Conservation (phyloP, 2,888 invertebrate genomes). For the Anoplius nigerrimus region DNA sequence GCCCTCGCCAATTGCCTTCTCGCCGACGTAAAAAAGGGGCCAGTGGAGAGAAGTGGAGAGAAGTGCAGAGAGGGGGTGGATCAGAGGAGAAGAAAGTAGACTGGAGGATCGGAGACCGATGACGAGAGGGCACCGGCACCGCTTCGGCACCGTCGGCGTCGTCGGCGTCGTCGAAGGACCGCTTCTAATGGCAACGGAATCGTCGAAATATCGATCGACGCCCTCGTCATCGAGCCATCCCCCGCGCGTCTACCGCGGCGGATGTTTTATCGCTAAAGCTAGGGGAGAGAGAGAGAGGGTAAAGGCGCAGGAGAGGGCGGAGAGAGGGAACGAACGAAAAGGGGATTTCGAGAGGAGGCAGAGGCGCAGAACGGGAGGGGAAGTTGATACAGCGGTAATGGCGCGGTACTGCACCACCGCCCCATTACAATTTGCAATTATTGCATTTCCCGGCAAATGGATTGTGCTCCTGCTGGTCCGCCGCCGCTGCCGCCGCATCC, state of each 20-base stretch:
- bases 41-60: not conserved
- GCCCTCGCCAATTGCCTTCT: too few species aligned
- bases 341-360: conserved; percentile 18
- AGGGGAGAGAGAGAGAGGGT: not conserved
- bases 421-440: conserved; percentile 73
- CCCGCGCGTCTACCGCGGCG: not conserved
- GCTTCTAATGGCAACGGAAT: too few species aligned
- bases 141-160: too few species aligned
- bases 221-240: too few species aligned
- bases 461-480: conserved; percentile 37
- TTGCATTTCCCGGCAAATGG: conserved; percentile 70
- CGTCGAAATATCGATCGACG: too few species aligned
- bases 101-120: not conserved
- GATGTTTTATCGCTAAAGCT: conserved; percentile 6
- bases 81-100: not conserved
- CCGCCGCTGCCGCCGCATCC: conserved; percentile 4
- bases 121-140: too few species aligned
- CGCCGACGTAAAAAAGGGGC: not conserved
- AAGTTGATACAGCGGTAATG: conserved; percentile 65
- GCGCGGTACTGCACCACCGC: conserved; percentile 58
- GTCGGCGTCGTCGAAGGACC: too few species aligned
- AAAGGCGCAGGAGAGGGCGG: not conserved
- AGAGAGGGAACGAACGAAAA: conserved; percentile 5
- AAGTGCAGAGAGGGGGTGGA: conserved; percentile 7
- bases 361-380: conserved; percentile 26